Evolutionary conservation across 2,888 invertebrate species (phyloP), one percentile per base, ranked within the genome.

Genomic region (Netelia melanura): DNA sequence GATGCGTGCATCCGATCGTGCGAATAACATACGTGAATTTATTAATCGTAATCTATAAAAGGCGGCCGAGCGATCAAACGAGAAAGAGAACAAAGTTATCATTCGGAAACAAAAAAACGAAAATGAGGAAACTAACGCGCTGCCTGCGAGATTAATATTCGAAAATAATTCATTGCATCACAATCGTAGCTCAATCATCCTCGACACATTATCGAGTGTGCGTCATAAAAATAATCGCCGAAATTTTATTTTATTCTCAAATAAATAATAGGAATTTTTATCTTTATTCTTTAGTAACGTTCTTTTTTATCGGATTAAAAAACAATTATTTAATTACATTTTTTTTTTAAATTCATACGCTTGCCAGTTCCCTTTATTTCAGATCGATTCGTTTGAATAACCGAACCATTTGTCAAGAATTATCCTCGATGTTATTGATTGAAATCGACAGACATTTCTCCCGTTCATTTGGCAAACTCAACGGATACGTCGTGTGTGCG

Each of bases 1-100:
- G 56, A 48, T 2, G 21, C 64, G 17, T 17, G 23, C 80, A 79
- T 77, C 67, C 80, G 81, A 85, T 84, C 72, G 80, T 86, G 78
- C 83, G 48, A 84, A 80, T 84, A 84, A 74, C 77, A 83, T 83
- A 85, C 80, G 83, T 74, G 44, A 75, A 48, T 81, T 85, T 86
- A 82, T 84, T 52, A 87, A 83, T 78, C 81, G 70, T 64, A 62
- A 76, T 56, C 10, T 44, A 62, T 44, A 43, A 43, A 21, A 6
- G 21, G 58, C 8, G 58, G 8, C 11, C 14, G 58, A 58, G 6
- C 23, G 38, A 38, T 48, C 8, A 56, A 70, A 76, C 54, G 44
- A 38, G 44, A 82, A 74, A 76, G 62, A 30, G 30, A 81, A 76
- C 30, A 67, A 21, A 52, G 74, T 38, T 23, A 64, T 77, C 21